Conservation (phyloP, 2,888 invertebrate species). For the Diadromus collaris region DNA sequence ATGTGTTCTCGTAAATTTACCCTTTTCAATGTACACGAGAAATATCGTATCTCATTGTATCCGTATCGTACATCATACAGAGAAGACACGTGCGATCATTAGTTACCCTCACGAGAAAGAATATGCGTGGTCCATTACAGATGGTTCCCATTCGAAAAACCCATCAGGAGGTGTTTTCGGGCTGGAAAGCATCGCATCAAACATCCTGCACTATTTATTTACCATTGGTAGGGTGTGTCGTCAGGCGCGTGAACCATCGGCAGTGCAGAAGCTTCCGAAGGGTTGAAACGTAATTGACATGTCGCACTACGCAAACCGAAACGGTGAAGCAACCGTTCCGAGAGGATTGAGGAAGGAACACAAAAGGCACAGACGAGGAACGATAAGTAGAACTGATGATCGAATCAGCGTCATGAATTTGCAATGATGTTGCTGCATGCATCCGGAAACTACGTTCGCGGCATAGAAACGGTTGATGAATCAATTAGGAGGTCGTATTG, state of each 20-base stretch:
- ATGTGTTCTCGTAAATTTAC: slow-evolving; percentile 39
- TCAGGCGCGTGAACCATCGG: not conserved
- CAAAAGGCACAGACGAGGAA: slow-evolving; percentile 9
- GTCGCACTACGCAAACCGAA: not conserved
- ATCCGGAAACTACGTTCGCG: not conserved
- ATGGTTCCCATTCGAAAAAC: not conserved
- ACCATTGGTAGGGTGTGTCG: not conserved
- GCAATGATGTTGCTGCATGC: not conserved
- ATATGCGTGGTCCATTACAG: slow-evolving; percentile 3
- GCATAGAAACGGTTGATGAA: slow-evolving; percentile 22
- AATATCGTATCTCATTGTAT: slow-evolving; percentile 9
- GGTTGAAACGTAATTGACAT: not conserved
- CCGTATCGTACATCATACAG: not conserved
- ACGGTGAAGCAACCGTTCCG: not conserved
- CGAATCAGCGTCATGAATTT: slow-evolving; percentile 41
- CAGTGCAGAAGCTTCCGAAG: not conserved
- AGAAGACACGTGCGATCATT: slow-evolving; percentile 20
- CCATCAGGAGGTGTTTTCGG: slow-evolving; percentile 16
- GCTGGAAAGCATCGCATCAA: slow-evolving; percentile 8
- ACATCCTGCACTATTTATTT: not conserved
- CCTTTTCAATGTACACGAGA: slow-evolving; percentile 14
- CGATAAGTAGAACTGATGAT: slow-evolving; percentile 22
- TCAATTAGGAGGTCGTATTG: slow-evolving; percentile 30
- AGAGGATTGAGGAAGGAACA: slow-evolving; percentile 10
- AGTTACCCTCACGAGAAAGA: slow-evolving; percentile 2